Evolutionary conservation across 2,113 vertebrate species (phyloP), one percentile per base, ranked within the genome.

Genomic region (Pavo muticus): DNA sequence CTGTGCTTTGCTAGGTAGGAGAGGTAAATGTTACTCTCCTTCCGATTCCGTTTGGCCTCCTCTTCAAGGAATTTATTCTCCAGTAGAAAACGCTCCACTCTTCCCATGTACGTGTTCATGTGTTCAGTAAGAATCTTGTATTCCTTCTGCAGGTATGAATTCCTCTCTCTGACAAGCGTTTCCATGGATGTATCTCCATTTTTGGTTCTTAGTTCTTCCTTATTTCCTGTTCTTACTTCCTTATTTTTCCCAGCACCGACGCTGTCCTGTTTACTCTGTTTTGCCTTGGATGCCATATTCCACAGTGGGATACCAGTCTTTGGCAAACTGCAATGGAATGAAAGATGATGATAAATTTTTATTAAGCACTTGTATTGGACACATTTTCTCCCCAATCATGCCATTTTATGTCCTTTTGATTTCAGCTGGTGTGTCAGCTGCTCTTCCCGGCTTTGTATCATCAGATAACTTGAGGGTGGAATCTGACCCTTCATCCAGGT

Each of bases 41-140:
- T 96, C 45, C 69, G 93, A 54, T 96, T 80, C 69, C 21, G 76
- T 70, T 56, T 25, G n/a, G 96, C 97, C 84, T 98, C 95, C 67
- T 83, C n/a, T 75, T 97, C 94, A 45, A 98, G 90, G 72, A 91
- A 57, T 44, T 74, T 40, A 18, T 97, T 97, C 37, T 97, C 92
- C 75, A 15, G 87, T 19, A 94, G 85, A 37, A 96, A 78, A 5
- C 18, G 76, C 24, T 94, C 85, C 24, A 95, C 37, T 23, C 24
- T 71, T 44, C 47, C 40, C 21, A 82, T 54, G 30, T 97, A 97
- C 6, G 61, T 83, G 4, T 63, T 32, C 78, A 98, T 57, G 27
- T 95, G 84, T 50, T 92, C 94, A 1, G 91, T 88, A 11, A 98
- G 96, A 54, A 80, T 39, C 67, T 61, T 4, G 37, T 52, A 42